Evolutionary conservation across 2,888 invertebrate species (phyloP).

Genomic region (Lamproptera curius): DNA sequence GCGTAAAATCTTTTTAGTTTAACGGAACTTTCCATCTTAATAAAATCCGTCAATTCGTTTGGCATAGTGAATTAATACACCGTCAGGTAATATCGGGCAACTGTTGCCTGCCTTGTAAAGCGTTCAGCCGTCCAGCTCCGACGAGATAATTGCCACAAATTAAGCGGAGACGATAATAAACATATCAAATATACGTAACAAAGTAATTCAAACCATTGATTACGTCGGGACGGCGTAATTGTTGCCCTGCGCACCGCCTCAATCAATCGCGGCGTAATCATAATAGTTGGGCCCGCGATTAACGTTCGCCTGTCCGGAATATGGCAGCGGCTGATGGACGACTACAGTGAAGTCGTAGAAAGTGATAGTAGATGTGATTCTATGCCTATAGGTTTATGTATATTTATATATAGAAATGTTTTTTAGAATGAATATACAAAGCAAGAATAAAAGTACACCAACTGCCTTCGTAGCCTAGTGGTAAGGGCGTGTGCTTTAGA

Average conservation of each 20-base stretch:
- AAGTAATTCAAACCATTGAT: conserved; percentile 8
- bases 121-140: background rate
- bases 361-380: no score
- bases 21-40: conserved; percentile 11
- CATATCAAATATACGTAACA: conserved; percentile 10
- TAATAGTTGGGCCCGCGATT: conserved; percentile 16
- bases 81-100: background rate
- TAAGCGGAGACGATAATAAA: conserved; percentile 5
- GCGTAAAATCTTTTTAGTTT: no score
- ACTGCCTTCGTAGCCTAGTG: no score
- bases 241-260: conserved; percentile 5
- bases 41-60: no score
- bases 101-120: background rate
- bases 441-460: no score
- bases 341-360: conserved; percentile 9
- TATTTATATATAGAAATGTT: background rate
- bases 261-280: conserved; percentile 11
- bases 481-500: no score
- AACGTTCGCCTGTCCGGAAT: conserved; percentile 4
- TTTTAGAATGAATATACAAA: background rate
- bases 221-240: conserved; percentile 6
- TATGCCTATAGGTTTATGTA: no score
- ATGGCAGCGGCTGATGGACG: conserved; percentile 8
- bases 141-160: conserved; percentile 4
- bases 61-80: background rate